Evolutionary conservation across 2,888 invertebrate species (phyloP), one percentile per base, ranked within the genome.

Genomic region (Malthinus seriepunctatus): DNA sequence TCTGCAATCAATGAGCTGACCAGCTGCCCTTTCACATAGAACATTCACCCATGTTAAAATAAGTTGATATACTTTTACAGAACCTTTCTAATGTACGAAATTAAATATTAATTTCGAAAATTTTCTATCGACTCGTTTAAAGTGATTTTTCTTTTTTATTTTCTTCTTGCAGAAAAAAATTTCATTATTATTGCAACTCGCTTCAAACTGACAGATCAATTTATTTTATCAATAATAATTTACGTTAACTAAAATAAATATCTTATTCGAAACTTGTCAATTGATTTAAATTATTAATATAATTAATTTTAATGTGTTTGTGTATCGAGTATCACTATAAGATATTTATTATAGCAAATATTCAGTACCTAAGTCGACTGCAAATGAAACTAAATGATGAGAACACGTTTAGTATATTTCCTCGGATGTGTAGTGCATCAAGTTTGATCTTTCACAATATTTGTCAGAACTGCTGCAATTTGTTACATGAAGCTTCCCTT

Each of bases 231-330:
- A 23, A 23, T 23, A 23, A 23, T 23, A 23, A 23, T 23, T 23
- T 23, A 23, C 23, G 23, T 23, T 23, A 23, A 23, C 23, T 23
- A 23, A 23, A 23, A 23, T 23, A 23, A 3, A 23, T 23, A 23
- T 23, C 23, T 23, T 23, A 23, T 23, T 23, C 23, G 23, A 23
- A 23, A 23, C 32, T 37, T 64, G 71, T 74, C 73, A 68, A 68
- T 68, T 63, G 52, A 68, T 68, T 66, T 74, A 74, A 76, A 72
- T 74, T 76, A 76, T 76, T 73, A 73, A 73, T 74, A 76, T 75
- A 76, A 76, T 76, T 75, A 75, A 73, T 74, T 76, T 76, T 76
- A 75, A 75, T 76, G 75, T 64, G 71, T 66, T 69, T 66, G 23
- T 23, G 74, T 73, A 73, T 75, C 75, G 74, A 71, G 75, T 76